These are phyloP conservation scores for Ianthella basta DNA, from an alignment of 37 sponge, comb jelly and placozoan species.

Conservation along the genomic window DNA sequence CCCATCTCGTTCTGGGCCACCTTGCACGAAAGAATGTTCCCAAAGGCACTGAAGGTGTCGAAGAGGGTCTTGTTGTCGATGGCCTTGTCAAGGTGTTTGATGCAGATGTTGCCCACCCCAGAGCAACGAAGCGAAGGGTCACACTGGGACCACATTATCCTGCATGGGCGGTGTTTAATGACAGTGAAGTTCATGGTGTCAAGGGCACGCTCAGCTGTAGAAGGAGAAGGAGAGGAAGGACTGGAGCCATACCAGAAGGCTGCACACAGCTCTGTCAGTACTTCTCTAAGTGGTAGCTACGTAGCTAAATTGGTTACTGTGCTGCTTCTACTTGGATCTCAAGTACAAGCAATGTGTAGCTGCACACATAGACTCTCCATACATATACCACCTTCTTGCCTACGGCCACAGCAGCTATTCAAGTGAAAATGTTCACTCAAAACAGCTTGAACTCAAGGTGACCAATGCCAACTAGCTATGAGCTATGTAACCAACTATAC, in stretches of 20 bases:
- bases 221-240: background rate
- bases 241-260: background rate
- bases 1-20: constrained; percentile 85
- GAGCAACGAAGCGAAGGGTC: constrained; percentile 95
- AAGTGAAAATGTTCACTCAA: no score
- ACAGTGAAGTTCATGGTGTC: constrained; percentile 97
- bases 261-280: no score
- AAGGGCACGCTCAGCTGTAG: constrained; percentile 92
- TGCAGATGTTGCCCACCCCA: constrained; percentile 97
- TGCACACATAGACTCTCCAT: constrained; percentile 36
- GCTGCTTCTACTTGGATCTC: no score
- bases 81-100: constrained; percentile 97
- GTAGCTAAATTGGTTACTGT: no score
- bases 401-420: no score
- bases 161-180: constrained; percentile 85
- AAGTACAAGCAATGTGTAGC: no score
- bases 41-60: constrained; percentile 99
- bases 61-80: constrained; percentile 98
- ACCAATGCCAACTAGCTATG: no score
- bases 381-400: no score
- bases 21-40: constrained; percentile 98
- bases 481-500: no score
- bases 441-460: no score
- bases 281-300: no score
- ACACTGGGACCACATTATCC: constrained; percentile 99